These are phyloP conservation scores for Drosophila novamexicana DNA, from an alignment of 1,140 invertebrate species.

Conservation along the genomic window DNA sequence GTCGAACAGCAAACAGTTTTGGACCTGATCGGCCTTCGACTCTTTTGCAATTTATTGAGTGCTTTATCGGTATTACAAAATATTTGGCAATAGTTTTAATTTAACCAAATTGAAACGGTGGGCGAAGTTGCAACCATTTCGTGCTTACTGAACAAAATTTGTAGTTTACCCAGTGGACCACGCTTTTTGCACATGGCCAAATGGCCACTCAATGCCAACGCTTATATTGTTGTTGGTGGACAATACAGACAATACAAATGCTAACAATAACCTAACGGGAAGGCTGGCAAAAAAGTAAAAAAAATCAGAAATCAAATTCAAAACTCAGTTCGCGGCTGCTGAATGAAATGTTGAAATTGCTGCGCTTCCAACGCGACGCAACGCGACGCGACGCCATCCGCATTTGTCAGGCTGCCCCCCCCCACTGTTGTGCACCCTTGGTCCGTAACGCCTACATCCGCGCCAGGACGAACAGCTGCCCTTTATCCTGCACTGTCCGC, in stretches of 20 bases:
- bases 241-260: slow-evolving; percentile 25
- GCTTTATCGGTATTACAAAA: no score
- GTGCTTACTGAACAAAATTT: neutral
- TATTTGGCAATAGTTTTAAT: slow-evolving; percentile 4
- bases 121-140: neutral
- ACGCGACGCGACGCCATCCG: slow-evolving; percentile 19
- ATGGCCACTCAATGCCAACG: slow-evolving; percentile 6
- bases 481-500: slow-evolving; percentile 10
- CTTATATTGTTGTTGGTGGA: slow-evolving; percentile 10
- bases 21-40: no score
- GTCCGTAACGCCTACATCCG: neutral
- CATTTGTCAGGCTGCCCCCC: slow-evolving; percentile 39
- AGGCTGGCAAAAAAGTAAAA: slow-evolving; percentile 3
- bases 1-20: no score
- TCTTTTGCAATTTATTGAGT: no score
- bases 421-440: neutral
- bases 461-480: slow-evolving; percentile 19
- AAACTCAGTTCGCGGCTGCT: slow-evolving; percentile 54
- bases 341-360: slow-evolving; percentile 77
- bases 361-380: slow-evolving; percentile 36
- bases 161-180: slow-evolving; percentile 2
- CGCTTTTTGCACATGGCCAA: slow-evolving; percentile 23
- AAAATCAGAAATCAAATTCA: slow-evolving; percentile 63
- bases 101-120: neutral
- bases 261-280: slow-evolving; percentile 34